Evolutionary conservation across 2,797 vertebrate genomes (phyloP), one percentile per base, ranked within the genome.

Genomic region (Trachops cirrhosus): DNA sequence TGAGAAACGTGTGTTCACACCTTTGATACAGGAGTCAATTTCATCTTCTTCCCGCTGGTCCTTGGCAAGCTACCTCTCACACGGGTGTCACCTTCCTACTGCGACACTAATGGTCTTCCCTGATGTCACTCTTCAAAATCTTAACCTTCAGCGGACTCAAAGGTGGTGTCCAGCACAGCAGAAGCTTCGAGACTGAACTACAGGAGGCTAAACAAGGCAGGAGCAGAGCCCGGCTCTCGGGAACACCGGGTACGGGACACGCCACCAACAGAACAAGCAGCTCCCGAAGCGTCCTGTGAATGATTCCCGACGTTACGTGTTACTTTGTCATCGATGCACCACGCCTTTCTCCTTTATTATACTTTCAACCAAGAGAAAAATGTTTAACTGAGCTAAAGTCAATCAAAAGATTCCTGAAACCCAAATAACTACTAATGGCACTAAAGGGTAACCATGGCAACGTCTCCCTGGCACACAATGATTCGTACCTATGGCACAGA

Each of bases 341-440:
- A 16, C 2, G 34, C 44, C 73, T 68, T 44, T 52, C 21, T 44
- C 59, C 19, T n/a, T 75, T 67, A 44, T 4, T 59, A 77, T n/a
- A 62, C 75, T 92, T 80, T 86, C 15, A 84, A 86, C 52, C 52
- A 80, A 39, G 87, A 75, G 44, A 34, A 84, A 78, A 79, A 39
- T 15, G 39, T 52, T 44, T n/a, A 68, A 34, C 68, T 79, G 57
- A 80, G 41, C 70, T 57, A 37, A 78, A 15, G 64, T 16, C 91
- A 39, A 82, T 29, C 18, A 34, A n/a, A 67, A 54, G 44, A 79
- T 21, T 67, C 64, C 79, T n/a, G 37, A 82, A 64, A 67, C 34
- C 37, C 57, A 68, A 87, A 0, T 77, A 70, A 29, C 57, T 21
- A 37, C 21, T 21, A 71, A 82, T 0, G 78, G 67, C 44, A 67